Base-by-base conservation (phyloP, 2,113 vertebrate species). In the Tichodroma muraria region DNA sequence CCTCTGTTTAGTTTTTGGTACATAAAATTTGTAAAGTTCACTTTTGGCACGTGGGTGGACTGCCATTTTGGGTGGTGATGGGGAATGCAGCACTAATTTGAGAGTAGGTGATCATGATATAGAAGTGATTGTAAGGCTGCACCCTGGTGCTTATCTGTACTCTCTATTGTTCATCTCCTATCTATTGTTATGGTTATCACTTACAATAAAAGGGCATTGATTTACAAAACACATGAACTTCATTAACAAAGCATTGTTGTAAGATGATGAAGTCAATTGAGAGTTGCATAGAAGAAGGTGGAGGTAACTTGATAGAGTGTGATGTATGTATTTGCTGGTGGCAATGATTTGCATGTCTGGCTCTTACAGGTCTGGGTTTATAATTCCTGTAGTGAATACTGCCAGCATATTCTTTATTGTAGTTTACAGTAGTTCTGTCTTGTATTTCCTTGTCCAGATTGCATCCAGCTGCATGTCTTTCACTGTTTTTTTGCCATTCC, bases 131-230 rank as follows among this genome's bases (percentile, higher is more conserved):
- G 40, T 54, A 68, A 89, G n/a, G 61, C 37, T 64, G 65, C 45
- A 79, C 33, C 37, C 57, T 20, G 49, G 53, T 47, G 40, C 84
- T 93, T 93, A 84, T 89, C 89, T 87, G 40, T 57, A 22, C 40
- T 68, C 31, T 75, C 47, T 90, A 68, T 72, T 72, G 70, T 78
- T 95, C 78, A 71, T 81, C 42, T 84, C 61, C 80, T 68, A 30
- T 57, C 86, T 92, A 89, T 93, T 95, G 77, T 93, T 92, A 78
- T 59, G 84, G 31, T 90, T 94, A 93, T 94, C 75, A 49, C 60
- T 89, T 75, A n/a, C 45, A 94, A 31, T 85, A 87, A 95, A 94
- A 91, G 30, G 38, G 21, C 50, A 77, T 14, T 92, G 73, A 95
- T 91, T 82, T 91, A 76, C 84, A 89, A 85, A 94, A 90, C 53